Evolutionary conservation across 2,888 invertebrate genomes (phyloP), one percentile per base, ranked within the genome.

Genomic region (Phengaris arion): DNA sequence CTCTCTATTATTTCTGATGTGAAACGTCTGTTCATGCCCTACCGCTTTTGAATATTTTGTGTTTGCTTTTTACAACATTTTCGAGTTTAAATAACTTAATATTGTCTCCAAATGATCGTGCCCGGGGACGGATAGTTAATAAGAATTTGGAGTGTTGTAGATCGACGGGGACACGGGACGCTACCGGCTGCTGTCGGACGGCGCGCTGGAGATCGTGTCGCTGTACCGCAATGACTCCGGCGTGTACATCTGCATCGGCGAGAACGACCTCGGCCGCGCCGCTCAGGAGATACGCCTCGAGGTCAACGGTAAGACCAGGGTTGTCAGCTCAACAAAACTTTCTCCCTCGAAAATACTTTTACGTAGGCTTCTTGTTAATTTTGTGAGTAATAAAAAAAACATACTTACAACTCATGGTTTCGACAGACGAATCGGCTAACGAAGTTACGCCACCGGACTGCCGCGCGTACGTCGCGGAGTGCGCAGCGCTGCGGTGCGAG

Each of bases 211-310:
- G 87, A 98, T 99, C 78, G 95, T 97, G 22, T 96, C 97, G 64
- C 94, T 98, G 51, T 96, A 96, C 84, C 95, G 95, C 80, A 95
- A 96, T 75, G 98, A 99, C 88, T 95, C 96, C 46, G 98, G 98
- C 57, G 95, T 96, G 12, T 99, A 98, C 87, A 94, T 97, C 75
- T 98, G 98, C 85, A 94, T 96, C 9, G 98, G 98, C 1, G 96
- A 96, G 85, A 98, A 98, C 88, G 95, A 95, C 2, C 89, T 96
- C 48, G 97, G 97, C 15, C 88, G 94, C 74, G 95, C 97, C n/a
- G 94, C 95, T 52, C 95, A 95, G 81, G 95, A 97, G 88, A 94
- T 97, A 76, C 94, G 93, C 76, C 93, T 98, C 12, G 94, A 95
- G 78, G 96, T 98, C 74, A 94, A 94, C 86, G 97, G 98, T 98